Evolutionary conservation across 2,797 vertebrate genomes (phyloP).

Genomic region (Emys orbicularis): DNA sequence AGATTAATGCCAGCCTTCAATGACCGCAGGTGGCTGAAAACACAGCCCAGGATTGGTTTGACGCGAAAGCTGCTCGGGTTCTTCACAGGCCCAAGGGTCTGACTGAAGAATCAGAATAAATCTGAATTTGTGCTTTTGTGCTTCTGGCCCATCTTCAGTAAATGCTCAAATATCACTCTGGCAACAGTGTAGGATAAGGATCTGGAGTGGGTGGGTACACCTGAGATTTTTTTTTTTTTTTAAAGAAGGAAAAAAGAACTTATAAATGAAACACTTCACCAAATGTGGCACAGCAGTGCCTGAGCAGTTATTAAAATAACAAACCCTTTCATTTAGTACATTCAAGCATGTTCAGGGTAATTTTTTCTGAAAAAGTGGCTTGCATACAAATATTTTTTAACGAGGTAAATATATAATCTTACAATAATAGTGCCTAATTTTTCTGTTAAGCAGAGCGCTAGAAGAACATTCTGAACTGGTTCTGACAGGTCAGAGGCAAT

Average conservation of each 20-base stretch:
- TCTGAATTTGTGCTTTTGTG: slow-evolving; percentile 45
- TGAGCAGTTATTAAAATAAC: slow-evolving; percentile 70
- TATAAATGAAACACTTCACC: slow-evolving; percentile 61
- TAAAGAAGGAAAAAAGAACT: slow-evolving; percentile 31
- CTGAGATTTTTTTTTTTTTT: not conserved
- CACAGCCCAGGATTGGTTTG: slow-evolving; percentile 48
- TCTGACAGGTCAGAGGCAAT: slow-evolving; percentile 75
- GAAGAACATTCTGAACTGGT: slow-evolving; percentile 69
- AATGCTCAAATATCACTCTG: not conserved
- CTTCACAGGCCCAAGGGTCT: slow-evolving; percentile 44
- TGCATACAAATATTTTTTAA: slow-evolving; percentile 77
- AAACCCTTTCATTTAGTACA: slow-evolving; percentile 75
- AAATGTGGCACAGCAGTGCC: slow-evolving; percentile 53
- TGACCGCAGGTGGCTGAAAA: slow-evolving; percentile 52
- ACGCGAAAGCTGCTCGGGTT: slow-evolving; percentile 16
- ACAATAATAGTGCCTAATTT: slow-evolving; percentile 76
- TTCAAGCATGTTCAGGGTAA: slow-evolving; percentile 66
- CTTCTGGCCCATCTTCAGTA: slow-evolving; percentile 57
- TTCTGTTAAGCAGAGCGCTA: slow-evolving; percentile 73
- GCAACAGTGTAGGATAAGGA: slow-evolving; percentile 33
- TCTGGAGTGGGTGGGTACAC: slow-evolving; percentile 7
- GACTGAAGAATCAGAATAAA: slow-evolving; percentile 55
- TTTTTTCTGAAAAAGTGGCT: slow-evolving; percentile 72
- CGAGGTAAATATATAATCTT: slow-evolving; percentile 78
- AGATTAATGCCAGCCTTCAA: slow-evolving; percentile 46